phyloP scores from a whole-genome alignment of 2,113 vertebrate genomes.

The Protobothrops flavoviridis region DNA sequence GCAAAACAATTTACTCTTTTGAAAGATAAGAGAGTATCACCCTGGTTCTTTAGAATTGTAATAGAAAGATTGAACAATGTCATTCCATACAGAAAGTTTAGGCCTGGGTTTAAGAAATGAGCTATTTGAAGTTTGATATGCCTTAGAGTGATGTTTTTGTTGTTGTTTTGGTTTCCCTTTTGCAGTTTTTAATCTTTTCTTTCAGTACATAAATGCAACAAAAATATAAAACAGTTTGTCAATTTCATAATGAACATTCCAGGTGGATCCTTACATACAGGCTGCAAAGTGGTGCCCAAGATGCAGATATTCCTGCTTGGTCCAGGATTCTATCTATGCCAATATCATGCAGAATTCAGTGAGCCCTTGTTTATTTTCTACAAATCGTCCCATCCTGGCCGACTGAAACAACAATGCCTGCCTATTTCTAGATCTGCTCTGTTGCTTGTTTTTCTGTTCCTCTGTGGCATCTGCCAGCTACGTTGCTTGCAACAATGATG shows the following conservation, averaged over 20 bases:
- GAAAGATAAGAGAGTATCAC: background rate
- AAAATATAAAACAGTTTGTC: background rate
- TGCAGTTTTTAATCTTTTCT: background rate
- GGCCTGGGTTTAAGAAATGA: background rate
- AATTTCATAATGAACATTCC: conserved; percentile 4
- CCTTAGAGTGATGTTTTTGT: background rate
- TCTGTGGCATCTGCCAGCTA: background rate
- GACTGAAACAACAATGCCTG: background rate
- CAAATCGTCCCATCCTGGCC: background rate
- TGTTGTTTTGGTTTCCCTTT: background rate
- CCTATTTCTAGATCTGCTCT: background rate
- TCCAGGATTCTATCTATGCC: conserved; percentile 54
- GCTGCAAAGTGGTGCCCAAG: conserved; percentile 21
- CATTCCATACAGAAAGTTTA: background rate
- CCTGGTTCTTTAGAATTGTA: background rate
- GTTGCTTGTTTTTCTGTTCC: no score
- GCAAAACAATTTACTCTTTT: background rate
- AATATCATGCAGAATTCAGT: conserved; percentile 52
- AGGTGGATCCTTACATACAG: background rate
- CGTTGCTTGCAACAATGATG: conserved; percentile 9
- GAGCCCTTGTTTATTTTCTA: background rate
- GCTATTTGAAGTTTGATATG: background rate
- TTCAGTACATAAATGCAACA: background rate
- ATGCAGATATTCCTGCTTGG: conserved; percentile 40
- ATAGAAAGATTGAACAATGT: background rate